Evolutionary conservation across 2,797 vertebrate genomes (phyloP), one percentile per base, ranked within the genome.

Genomic region (Muscicapa striata): DNA sequence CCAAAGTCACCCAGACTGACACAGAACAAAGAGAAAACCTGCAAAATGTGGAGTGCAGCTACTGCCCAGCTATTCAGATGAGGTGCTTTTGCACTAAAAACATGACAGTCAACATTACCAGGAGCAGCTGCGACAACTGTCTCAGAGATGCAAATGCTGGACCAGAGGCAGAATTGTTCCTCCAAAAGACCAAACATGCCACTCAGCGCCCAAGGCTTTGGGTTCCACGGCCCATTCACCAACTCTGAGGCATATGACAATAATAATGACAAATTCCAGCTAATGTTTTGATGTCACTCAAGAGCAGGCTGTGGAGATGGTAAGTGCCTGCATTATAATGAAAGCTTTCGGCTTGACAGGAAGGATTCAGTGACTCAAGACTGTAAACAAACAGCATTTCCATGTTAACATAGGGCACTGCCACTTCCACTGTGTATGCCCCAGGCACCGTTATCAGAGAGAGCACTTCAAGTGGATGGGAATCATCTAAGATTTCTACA

Each of bases 381-480:
- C 40, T 69, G 84, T 89, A 93, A 97, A 94, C 89, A 95, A 97
- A 96, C 77, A 93, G 95, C 69, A 93, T 94, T 80, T 92, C 87
- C 74, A 45, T 75, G 92, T 93, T 94, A 93, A 95, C 69, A 89
- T 9, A 23, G 92, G 94, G 68, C 89, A 91, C 64, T 59, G 62
- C 78, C 49, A 67, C 95, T 93, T 88, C 81, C 49, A 85, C 61
- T 72, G 67, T 52, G 74, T 82, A 79, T 6, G 95, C 96, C 96
- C 3, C 29, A 93, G 97, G 97, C 95, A 74, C 48, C 2, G 3
- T 64, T 93, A 95, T 74, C 75, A 91, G 36, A 68, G 16, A 54
- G 46, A 63, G 40, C 36, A 73, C 52, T 90, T 95, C 77, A 85
- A 90, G 78, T 45, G 72, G 66, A 87, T 62, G 58, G 54, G 57